Evolutionary conservation across 2,113 vertebrate species (phyloP).

Genomic region (Podarcis raffonei): DNA sequence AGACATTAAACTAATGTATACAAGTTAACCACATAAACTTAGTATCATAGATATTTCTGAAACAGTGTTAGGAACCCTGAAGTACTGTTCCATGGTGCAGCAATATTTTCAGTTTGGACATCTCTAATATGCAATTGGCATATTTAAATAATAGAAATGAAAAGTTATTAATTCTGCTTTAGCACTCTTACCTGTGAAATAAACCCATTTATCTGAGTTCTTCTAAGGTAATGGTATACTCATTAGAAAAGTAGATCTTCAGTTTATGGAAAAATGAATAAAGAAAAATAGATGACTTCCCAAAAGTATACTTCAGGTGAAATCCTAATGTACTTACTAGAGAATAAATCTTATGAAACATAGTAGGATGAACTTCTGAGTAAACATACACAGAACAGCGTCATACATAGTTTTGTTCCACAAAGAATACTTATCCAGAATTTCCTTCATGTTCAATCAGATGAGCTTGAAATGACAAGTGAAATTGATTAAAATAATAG

Average conservation of each 20-base stretch:
- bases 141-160: neutral
- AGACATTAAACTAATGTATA: neutral
- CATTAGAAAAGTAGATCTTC: neutral
- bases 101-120: neutral
- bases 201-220: neutral
- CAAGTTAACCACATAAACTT: neutral
- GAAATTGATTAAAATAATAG: constrained; percentile 1
- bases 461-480: neutral
- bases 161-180: neutral
- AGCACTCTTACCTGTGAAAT: neutral
- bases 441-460: neutral
- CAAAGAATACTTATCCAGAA: neutral
- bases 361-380: neutral
- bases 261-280: neutral
- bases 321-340: neutral
- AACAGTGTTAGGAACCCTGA: neutral
- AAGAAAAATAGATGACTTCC: neutral
- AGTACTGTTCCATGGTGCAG: neutral
- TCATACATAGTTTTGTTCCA: neutral
- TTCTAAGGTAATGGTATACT: neutral
- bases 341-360: neutral
- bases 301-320: neutral
- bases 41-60: neutral
- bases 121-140: neutral
- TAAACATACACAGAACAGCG: neutral